Evolutionary conservation across 1,140 invertebrate genomes (phyloP).

Genomic region (Drosophila teissieri): DNA sequence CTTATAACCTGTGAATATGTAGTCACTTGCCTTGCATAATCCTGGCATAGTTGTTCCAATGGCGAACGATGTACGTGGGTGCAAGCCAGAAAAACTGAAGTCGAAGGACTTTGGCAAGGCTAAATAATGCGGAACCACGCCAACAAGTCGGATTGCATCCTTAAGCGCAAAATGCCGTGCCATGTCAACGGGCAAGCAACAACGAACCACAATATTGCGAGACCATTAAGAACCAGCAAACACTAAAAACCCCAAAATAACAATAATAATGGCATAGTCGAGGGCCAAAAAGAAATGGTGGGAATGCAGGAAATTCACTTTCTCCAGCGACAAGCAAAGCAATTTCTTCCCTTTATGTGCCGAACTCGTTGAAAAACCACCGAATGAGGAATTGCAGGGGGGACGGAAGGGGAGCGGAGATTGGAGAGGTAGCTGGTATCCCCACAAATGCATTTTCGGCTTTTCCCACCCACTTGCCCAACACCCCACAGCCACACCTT

Average conservation of each 20-base stretch:
- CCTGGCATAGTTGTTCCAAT: not conserved
- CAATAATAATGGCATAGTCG: constrained; percentile 47
- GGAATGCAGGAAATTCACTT: constrained; percentile 66
- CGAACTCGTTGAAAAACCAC: constrained; percentile 34
- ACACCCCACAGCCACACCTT: constrained; percentile 12
- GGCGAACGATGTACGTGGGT: constrained; percentile 20
- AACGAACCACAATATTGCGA: constrained; percentile 47
- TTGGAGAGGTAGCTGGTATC: not conserved
- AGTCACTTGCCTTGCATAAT: constrained; percentile 5
- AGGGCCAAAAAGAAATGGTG: constrained; percentile 17
- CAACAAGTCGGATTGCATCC: constrained; percentile 46
- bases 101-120: constrained; percentile 17
- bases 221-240: constrained; percentile 60
- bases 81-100: not conserved
- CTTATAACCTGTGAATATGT: too few species aligned
- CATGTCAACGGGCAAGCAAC: constrained; percentile 35
- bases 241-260: constrained; percentile 44
- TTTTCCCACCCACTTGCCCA: constrained; percentile 28
- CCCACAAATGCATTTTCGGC: constrained; percentile 36
- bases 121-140: constrained; percentile 1
- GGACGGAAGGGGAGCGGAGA: too few species aligned
- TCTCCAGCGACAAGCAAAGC: constrained; percentile 31
- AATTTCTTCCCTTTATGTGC: constrained; percentile 43
- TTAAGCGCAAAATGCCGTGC: constrained; percentile 68
- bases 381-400: not conserved